Evolutionary conservation across 2,888 invertebrate genomes (phyloP), one percentile per base, ranked within the genome.

Genomic region (Siphlonurus alternatus): DNA sequence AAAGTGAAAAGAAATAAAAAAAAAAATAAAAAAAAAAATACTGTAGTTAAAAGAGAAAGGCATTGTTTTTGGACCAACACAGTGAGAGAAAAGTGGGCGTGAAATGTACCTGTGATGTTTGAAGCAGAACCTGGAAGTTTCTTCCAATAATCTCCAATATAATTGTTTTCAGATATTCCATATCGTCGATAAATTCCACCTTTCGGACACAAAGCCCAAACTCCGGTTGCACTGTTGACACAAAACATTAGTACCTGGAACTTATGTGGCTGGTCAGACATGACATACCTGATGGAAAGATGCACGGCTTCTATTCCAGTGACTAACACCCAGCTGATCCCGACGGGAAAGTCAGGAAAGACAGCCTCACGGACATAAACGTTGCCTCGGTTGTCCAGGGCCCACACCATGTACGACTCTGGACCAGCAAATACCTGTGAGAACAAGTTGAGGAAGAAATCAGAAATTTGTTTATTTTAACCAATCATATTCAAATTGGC

Each of bases 281-380:
- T 22, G 23, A 62, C 64, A 63, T 67, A 74, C 74, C 74, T 74
- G 59, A 80, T 71, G 24, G 74, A 71, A 23, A 80, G 67, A 63
- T 76, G 73, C 54, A 72, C 71, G 20, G 78, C 79, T 53, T 73
- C 72, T 18, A 77, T 73, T 15, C 78, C 80, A 67, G 76, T 73
- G 0, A 80, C 76, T 66, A 74, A 72, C n/a, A 77, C 72, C 80
- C 80, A 80, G 38, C 74, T 74, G 25, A 74, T 73, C n/a, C 80
- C 80, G 62, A 80, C 74, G 1, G 76, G 78, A 69, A 77, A 74
- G 59, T 75, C 74, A 20, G 76, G 75, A 64, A 76, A 76, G 20
- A 80, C 74, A 1, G 76, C 79, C 67, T 75, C 74, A 66, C 80
- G 71, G 0, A 76, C 78, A 69, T 78, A 80, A 2, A 79, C 74